phyloP scores from a whole-genome alignment of 2,797 vertebrate species.

The Zalophus californianus region DNA sequence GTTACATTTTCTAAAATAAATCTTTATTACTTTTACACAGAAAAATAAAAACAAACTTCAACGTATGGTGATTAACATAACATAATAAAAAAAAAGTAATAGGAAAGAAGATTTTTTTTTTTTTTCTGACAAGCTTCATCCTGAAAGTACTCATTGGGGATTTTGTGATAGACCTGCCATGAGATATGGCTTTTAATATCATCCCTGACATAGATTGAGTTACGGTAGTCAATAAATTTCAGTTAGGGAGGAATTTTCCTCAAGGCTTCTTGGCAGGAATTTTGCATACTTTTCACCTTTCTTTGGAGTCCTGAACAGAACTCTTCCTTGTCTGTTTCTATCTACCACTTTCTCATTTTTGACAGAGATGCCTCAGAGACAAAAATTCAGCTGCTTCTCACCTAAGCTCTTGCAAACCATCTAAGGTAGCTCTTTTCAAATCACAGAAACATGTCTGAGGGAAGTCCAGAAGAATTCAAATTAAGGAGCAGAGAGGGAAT shows the following conservation, averaged over 20 bases:
- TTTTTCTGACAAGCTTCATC: constrained; percentile 2
- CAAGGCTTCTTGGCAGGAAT: constrained; percentile 66
- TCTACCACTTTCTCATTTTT: constrained; percentile 61
- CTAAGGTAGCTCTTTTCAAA: not conserved
- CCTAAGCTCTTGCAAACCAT: not conserved
- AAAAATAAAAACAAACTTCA: constrained; percentile 16
- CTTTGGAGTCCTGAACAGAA: not conserved
- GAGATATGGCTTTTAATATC: constrained; percentile 56
- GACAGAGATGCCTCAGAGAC: constrained; percentile 38
- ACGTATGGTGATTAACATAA: not conserved
- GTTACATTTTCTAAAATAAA: not conserved
- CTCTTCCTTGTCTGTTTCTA: constrained; percentile 23
- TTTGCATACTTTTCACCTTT: constrained; percentile 52
- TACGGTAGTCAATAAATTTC: constrained; percentile 71
- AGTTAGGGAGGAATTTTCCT: constrained; percentile 71
- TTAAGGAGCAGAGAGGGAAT: not conserved
- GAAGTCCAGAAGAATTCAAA: constrained; percentile 42
- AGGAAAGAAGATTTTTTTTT: not conserved
- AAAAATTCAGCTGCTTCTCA: constrained; percentile 38
- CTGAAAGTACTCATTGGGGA: not conserved
- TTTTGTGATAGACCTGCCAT: not conserved
- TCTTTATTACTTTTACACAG: not conserved
- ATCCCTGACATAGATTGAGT: constrained; percentile 63
- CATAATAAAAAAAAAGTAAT: not conserved
- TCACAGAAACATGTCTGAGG: constrained; percentile 40